Percentiles rank a stretch among this genome's conserved stretches.
Evolutionary conservation across 2,888 invertebrate genomes (phyloP).

Genomic region (Athalia rosae): DNA sequence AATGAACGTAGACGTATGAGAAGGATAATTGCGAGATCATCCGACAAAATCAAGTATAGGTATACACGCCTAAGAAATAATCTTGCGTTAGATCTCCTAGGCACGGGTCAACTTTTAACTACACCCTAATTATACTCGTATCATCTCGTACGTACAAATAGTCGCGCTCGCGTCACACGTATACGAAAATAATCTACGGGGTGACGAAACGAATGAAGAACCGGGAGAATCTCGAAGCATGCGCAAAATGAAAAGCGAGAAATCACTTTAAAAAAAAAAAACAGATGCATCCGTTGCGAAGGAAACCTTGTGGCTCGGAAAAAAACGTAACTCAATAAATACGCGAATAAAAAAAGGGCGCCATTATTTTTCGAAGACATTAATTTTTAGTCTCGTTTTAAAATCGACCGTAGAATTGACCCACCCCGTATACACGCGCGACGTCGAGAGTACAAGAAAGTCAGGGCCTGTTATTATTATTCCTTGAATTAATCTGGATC

Average conservation of each 20-base stretch:
- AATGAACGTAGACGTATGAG: background rate
- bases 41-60: background rate
- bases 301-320: no score
- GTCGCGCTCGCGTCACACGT: background rate
- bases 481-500: slow-evolving; percentile 32
- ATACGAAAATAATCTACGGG: background rate
- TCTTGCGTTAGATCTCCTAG: background rate
- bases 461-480: slow-evolving; percentile 4
- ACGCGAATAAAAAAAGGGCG: background rate
- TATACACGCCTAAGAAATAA: background rate
- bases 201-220: no score
- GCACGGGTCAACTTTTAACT: background rate
- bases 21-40: slow-evolving; percentile 17
- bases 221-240: no score
- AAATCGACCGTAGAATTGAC: no score
- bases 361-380: background rate
- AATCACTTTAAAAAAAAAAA: no score
- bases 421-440: no score
- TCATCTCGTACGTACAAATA: background rate
- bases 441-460: background rate
- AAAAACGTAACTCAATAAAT: no score
- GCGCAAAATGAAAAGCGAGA: no score
- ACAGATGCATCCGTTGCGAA: no score
- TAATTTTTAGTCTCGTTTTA: no score
- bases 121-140: no score